These are phyloP conservation scores for Bovichtus variegatus DNA, from an alignment of 2,797 vertebrate species.

Conservation along the genomic window DNA sequence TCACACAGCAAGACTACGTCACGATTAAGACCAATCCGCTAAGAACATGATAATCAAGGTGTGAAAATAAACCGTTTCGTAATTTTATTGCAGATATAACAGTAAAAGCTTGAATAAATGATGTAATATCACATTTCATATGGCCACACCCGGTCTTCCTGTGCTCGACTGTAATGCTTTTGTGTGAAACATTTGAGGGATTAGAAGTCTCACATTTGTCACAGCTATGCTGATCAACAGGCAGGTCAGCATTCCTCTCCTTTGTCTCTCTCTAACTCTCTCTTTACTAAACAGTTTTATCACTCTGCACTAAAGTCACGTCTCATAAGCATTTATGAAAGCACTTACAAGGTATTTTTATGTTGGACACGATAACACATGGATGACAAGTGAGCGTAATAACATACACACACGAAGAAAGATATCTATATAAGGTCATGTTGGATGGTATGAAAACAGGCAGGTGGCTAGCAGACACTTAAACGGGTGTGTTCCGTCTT, in stretches of 20 bases:
- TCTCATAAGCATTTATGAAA: constrained; percentile 10
- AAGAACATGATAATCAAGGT: background rate
- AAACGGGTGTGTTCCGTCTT: background rate
- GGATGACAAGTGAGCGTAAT: background rate
- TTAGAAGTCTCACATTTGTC: constrained; percentile 30
- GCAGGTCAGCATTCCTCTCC: constrained; percentile 61
- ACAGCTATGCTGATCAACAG: constrained; percentile 55
- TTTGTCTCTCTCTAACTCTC: background rate
- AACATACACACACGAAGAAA: background rate
- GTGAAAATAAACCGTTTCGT: background rate
- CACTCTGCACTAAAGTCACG: constrained; percentile 39
- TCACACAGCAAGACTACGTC: background rate
- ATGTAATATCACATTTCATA: background rate
- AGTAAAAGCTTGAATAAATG: background rate
- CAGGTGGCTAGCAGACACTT: background rate
- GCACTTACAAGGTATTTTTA: background rate
- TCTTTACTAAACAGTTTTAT: constrained; percentile 51
- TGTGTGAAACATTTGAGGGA: constrained; percentile 28
- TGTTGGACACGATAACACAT: background rate
- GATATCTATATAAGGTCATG: constrained; percentile 52
- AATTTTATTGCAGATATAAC: background rate
- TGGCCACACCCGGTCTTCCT: background rate
- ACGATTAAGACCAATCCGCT: background rate
- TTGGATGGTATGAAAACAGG: constrained; percentile 1
- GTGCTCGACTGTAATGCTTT: constrained; percentile 40